Evolutionary conservation across 1,140 invertebrate species (phyloP).

Genomic region (Calliphora vicina): DNA sequence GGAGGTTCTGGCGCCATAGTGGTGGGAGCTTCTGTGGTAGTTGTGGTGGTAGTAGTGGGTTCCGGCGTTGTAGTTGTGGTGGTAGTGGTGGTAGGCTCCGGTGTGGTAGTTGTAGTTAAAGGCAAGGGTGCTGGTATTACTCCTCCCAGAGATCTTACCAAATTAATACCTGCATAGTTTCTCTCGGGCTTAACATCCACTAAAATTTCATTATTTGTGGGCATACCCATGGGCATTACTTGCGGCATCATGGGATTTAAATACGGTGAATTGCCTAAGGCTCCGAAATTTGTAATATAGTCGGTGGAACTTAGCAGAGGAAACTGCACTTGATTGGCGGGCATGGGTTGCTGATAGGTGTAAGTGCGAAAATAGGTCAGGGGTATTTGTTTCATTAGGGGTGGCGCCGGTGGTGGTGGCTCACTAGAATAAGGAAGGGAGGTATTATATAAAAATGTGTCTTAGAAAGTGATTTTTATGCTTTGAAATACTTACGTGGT

Average conservation of each 20-base stretch:
- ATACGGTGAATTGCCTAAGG: constrained; percentile 43
- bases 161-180: not conserved
- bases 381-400: constrained; percentile 55
- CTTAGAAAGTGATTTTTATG: not conserved
- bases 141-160: not conserved
- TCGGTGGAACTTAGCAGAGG: constrained; percentile 45
- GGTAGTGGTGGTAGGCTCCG: constrained; percentile 40
- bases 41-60: not conserved
- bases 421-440: constrained; percentile 43
- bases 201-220: constrained; percentile 1
- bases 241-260: constrained; percentile 45
- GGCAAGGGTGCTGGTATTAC: constrained; percentile 39
- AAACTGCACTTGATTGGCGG: constrained; percentile 45
- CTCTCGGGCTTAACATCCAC: not conserved
- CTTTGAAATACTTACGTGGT: constrained; percentile 40
- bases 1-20: not conserved
- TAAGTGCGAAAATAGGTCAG: constrained; percentile 60
- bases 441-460: not conserved
- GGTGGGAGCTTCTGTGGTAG: not conserved
- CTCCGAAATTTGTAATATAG: constrained; percentile 8
- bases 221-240: not conserved
- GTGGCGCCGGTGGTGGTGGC: constrained; percentile 42
- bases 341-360: constrained; percentile 53
- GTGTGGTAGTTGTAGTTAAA: constrained; percentile 44
- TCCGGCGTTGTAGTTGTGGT: constrained; percentile 38